phyloP scores from a whole-genome alignment of 2,888 invertebrate species.

The Apomyelois bistriatella region DNA sequence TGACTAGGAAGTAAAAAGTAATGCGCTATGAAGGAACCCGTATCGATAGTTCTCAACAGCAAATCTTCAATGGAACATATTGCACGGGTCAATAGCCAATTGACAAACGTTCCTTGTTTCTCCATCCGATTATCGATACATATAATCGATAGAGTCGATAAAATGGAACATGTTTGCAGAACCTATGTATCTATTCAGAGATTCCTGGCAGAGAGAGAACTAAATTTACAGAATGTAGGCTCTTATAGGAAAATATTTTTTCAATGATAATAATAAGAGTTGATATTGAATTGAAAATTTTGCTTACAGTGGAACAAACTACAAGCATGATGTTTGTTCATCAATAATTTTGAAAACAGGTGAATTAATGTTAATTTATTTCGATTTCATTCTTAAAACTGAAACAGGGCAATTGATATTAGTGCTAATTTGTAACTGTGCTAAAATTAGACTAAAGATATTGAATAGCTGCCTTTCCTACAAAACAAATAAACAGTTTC shows the following conservation, averaged over 20 bases:
- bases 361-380: background rate
- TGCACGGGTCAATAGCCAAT: conserved; percentile 47
- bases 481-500: too few relatives aligned
- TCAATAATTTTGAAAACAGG: conserved; percentile 21
- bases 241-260: too few relatives aligned
- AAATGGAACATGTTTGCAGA: conserved; percentile 35
- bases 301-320: too few relatives aligned
- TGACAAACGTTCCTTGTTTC: conserved; percentile 35
- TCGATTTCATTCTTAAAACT: background rate
- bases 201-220: conserved; percentile 33
- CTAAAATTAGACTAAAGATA: background rate
- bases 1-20: background rate
- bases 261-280: too few relatives aligned
- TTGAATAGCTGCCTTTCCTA: too few relatives aligned
- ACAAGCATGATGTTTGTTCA: background rate
- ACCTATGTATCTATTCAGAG: conserved; percentile 31
- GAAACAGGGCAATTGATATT: background rate
- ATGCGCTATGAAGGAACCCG: background rate
- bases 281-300: too few relatives aligned
- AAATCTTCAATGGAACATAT: conserved; percentile 35
- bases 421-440: background rate
- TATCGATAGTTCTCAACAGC: background rate
- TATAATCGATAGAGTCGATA: conserved; percentile 35
- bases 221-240: too few relatives aligned
- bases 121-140: conserved; percentile 47